Evolutionary conservation across 2,113 vertebrate species (phyloP), one percentile per base, ranked within the genome.

Genomic region (Trinectes maculatus): DNA sequence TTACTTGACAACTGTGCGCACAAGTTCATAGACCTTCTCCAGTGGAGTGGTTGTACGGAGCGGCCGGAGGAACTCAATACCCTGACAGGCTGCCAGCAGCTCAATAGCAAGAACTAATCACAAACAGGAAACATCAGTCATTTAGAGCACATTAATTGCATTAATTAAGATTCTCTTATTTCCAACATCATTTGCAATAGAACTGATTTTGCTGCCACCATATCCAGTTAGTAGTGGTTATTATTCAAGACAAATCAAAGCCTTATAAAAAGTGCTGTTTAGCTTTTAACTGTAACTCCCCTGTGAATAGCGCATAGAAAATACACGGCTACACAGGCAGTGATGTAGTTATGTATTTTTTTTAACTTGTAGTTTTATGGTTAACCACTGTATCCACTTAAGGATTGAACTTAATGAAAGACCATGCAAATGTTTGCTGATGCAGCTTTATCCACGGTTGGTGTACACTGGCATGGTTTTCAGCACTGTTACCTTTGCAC

Each of bases 21-120:
- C 97, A 57, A 99, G 96, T 82, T 99, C 95, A 0, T 98, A 99
- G 85, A 99, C 97, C 89, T 96, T 98, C 92, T 99, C 98, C 93
- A 99, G 82, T 26, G 98, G 98, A 39, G 96, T 98, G 10, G 98
- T 99, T 0, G 97, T 98, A 61, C 85, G 94, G 55, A 99, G 93
- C 21, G 98, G 98, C 53, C 97, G 96, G 34, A 99, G 93, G 80
- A 99, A 99, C 90, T 99, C 98, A 3, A 99, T 99, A 53, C 97
- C 98, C 90, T 99, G 98, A 90, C 98, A 99, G 77, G 97, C 97
- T 0, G 96, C 95, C 0, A 99, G 88, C 18, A 99, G 93, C 88
- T 99, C 97, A 4, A 99, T 96, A 18, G 96, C 95, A 70, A 99
- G 90, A 58, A 99, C 97, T 99, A 33, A 49, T 59, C 78, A 46